These are phyloP conservation scores for Epinephelus fuscoguttatus DNA, from an alignment of 2,113 vertebrate species.

Conservation along the genomic window DNA sequence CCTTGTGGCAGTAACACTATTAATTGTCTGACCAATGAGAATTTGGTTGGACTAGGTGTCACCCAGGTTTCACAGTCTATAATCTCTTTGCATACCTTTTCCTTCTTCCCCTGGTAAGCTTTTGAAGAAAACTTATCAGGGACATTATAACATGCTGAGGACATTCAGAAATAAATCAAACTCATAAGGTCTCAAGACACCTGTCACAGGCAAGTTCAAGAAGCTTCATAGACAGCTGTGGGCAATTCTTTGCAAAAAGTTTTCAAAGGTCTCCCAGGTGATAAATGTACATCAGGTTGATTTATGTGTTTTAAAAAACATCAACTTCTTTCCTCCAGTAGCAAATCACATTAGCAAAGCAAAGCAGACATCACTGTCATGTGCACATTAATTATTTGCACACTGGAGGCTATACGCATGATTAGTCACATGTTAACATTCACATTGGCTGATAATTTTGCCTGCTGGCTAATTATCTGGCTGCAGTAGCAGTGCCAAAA, in stretches of 20 bases:
- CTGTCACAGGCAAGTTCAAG: background rate
- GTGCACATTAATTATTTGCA: slow-evolving; percentile 16
- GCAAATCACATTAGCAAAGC: background rate
- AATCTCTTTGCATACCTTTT: background rate
- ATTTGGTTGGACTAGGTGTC: no score
- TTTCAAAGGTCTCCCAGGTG: background rate
- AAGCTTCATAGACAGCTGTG: background rate
- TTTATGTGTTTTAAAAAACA: background rate
- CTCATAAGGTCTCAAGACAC: background rate
- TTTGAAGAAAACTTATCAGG: background rate
- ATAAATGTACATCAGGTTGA: background rate
- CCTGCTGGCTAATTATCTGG: background rate
- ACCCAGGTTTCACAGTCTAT: background rate
- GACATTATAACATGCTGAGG: background rate
- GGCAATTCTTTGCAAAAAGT: no score
- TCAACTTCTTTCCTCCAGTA: background rate
- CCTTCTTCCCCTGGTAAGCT: no score
- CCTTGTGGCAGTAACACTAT: no score
- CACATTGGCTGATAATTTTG: background rate
- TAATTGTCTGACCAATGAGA: no score
- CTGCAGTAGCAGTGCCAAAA: background rate
- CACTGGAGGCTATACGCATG: background rate
- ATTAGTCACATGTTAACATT: slow-evolving; percentile 14
- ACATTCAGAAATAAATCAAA: background rate
- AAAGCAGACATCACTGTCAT: background rate